phyloP scores from a whole-genome alignment of 2,113 vertebrate species.

The Hucho hucho region DNA sequence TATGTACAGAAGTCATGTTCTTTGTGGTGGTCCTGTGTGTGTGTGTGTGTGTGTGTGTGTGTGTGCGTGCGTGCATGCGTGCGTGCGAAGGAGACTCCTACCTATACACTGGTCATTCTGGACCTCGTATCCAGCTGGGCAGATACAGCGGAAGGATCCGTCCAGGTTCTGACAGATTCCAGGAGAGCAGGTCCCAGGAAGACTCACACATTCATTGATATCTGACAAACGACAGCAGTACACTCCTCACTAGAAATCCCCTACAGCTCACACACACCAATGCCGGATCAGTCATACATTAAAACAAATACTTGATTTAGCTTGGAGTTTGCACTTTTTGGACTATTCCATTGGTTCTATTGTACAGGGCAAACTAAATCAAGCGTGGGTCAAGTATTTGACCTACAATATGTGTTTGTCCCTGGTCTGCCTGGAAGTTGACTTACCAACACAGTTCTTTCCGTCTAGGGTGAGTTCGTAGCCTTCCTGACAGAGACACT shows the following conservation, averaged over 20 bases:
- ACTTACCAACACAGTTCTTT: constrained; percentile 90
- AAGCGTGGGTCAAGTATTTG: not conserved
- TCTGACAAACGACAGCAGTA: constrained; percentile 65
- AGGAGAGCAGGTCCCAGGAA: constrained; percentile 83
- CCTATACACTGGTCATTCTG: constrained; percentile 91
- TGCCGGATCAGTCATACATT: not conserved
- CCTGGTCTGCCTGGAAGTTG: no score
- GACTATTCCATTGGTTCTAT: not conserved
- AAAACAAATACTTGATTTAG: not conserved
- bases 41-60: no score
- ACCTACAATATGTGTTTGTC: not conserved
- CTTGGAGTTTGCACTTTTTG: not conserved
- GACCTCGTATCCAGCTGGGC: constrained; percentile 86
- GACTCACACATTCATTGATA: constrained; percentile 87
- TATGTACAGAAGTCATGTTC: not conserved
- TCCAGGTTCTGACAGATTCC: constrained; percentile 94
- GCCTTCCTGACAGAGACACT: constrained; percentile 90
- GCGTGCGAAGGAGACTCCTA: constrained; percentile 43
- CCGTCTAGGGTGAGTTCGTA: constrained; percentile 86
- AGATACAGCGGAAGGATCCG: constrained; percentile 94
- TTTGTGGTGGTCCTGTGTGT: not conserved
- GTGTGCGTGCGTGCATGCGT: no score
- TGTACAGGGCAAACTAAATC: no score
- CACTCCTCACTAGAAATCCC: no score
- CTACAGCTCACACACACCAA: no score